Evolutionary conservation across 1,140 invertebrate genomes (phyloP).

Genomic region (Phymastichus coffea): DNA sequence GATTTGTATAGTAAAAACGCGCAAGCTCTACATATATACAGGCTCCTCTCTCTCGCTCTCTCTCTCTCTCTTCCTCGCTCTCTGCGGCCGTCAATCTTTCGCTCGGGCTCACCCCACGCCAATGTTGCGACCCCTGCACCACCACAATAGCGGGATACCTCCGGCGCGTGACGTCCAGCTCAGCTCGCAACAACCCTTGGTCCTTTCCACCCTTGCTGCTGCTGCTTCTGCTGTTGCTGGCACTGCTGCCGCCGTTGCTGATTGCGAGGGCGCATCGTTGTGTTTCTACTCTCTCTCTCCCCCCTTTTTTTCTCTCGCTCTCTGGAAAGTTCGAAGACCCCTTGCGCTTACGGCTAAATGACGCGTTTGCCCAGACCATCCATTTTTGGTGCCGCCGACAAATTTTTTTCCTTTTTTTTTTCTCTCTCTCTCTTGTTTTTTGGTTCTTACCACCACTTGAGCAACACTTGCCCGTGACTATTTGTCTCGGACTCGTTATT

Average conservation of each 20-base stretch:
- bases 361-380: neutral
- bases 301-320: neutral
- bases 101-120: no score
- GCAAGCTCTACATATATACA: no score
- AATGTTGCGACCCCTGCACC: no score
- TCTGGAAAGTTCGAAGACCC: constrained; percentile 5
- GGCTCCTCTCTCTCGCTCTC: neutral
- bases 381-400: constrained; percentile 23
- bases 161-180: constrained; percentile 12
- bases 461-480: neutral
- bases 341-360: neutral
- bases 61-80: neutral
- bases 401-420: neutral
- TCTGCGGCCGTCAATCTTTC: neutral
- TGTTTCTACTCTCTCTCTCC: neutral
- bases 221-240: neutral
- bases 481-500: constrained; percentile 2
- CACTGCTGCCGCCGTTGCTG: neutral
- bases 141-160: constrained; percentile 24
- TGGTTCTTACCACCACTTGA: neutral
- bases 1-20: no score
- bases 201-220: constrained; percentile 22
- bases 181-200: constrained; percentile 7
- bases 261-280: constrained; percentile 23
- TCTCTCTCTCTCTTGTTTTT: neutral